These are phyloP conservation scores for Petrolisthes cinctipes DNA, from an alignment of 2,888 invertebrate genomes.

Conservation along the genomic window DNA sequence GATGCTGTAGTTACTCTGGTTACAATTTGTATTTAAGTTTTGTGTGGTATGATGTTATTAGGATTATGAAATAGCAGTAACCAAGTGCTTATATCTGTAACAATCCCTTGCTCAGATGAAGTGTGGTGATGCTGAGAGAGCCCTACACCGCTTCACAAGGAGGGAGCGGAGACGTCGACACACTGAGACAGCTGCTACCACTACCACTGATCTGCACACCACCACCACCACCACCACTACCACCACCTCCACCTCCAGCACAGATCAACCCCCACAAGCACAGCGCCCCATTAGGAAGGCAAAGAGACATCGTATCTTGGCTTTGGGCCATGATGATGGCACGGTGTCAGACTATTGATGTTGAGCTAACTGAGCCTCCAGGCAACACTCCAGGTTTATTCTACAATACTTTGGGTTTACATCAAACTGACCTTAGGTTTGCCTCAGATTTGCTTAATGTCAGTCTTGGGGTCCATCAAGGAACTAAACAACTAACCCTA, in stretches of 20 bases:
- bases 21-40: no score
- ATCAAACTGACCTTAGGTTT: not conserved
- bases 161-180: conserved; percentile 49
- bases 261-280: conserved; percentile 5
- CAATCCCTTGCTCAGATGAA: conserved; percentile 1
- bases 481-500: not conserved
- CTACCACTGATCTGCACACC: not conserved
- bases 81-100: not conserved
- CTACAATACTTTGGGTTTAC: not conserved
- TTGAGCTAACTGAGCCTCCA: conserved; percentile 12
- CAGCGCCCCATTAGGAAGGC: conserved; percentile 36
- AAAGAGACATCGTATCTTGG: conserved; percentile 45
- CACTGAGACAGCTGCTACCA: conserved; percentile 24
- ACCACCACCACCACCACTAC: conserved; percentile 5
- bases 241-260: not conserved
- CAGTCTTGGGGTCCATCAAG: not conserved
- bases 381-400: not conserved
- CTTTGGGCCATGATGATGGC: conserved; percentile 56
- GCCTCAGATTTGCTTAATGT: not conserved
- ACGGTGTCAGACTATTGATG: conserved; percentile 56
- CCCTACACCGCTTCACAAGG: conserved; percentile 31
- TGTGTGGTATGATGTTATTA: not conserved
- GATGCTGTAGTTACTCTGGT: no score
- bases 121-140: conserved; percentile 40
- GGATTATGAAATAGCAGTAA: not conserved